A percentile compares a stretch with the other conserved stretches of the same genome.
Evolutionary conservation across 2,797 vertebrate species (phyloP).

Genomic region (Manis pentadactyla): DNA sequence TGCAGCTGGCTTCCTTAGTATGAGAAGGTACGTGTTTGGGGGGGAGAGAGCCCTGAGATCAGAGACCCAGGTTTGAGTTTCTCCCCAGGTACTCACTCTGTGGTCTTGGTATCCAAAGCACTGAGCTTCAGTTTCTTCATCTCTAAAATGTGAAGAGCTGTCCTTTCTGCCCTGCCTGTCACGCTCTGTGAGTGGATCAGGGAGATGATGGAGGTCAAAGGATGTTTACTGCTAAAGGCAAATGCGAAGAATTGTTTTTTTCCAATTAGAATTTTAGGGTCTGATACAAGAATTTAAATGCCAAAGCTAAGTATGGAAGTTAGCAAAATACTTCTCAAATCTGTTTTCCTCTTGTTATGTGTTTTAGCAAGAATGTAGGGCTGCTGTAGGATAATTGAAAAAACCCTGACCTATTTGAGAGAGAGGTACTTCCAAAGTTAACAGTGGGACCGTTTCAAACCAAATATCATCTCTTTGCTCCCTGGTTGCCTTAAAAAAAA

Average conservation of each 20-base stretch:
- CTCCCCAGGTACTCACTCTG: not conserved
- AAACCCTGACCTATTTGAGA: not conserved
- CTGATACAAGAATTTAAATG: not conserved
- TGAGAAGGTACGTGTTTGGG: not conserved
- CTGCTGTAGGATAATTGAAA: not conserved
- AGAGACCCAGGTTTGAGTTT: not conserved
- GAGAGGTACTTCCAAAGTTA: not conserved
- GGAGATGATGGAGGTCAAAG: not conserved
- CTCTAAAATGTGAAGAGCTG: not conserved
- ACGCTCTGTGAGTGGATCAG: not conserved
- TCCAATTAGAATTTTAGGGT: not conserved
- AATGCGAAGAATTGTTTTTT: not conserved
- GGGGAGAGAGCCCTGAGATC: not conserved
- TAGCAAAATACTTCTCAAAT: not conserved
- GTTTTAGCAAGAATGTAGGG: not conserved
- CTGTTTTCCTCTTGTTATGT: not conserved
- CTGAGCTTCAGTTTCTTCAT: not conserved
- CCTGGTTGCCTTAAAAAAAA: not conserved
- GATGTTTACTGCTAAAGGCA: not conserved
- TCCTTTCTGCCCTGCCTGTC: not conserved
- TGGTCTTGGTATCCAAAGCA: not conserved
- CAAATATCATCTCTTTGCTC: not conserved
- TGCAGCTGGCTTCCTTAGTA: not conserved
- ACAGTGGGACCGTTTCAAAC: not conserved
- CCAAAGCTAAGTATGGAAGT: not conserved